Evolutionary conservation across 2,888 invertebrate species (phyloP).

Genomic region (Mimas tiliae): DNA sequence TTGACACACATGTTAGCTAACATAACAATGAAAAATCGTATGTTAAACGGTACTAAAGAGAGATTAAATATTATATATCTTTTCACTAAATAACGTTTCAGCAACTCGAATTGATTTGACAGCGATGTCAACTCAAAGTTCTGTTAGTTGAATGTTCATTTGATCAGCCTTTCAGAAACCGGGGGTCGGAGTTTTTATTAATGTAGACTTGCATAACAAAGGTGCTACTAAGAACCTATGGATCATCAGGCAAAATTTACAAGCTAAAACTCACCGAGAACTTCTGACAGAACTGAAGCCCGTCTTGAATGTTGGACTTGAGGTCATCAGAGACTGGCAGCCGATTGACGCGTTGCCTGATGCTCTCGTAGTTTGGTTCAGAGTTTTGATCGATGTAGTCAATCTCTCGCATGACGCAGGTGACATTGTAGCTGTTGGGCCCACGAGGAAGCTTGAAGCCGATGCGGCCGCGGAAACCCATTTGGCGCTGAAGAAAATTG

Average conservation of each 20-base stretch:
- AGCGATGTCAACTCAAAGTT: too few species aligned
- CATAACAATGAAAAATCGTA: too few species aligned
- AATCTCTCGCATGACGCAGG: conserved; percentile 89
- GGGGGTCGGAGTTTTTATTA: too few species aligned
- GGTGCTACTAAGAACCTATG: too few species aligned
- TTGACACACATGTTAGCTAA: too few species aligned
- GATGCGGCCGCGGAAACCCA: conserved; percentile 86
- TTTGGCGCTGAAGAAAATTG: conserved; percentile 75
- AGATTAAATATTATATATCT: too few species aligned
- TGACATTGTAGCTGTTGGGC: conserved; percentile 84
- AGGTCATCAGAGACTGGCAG: conserved; percentile 86
- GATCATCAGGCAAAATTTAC: too few species aligned
- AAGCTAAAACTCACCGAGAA: conserved; percentile 83
- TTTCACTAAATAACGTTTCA: too few species aligned
- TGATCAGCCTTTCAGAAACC: too few species aligned
- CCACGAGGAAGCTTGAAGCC: conserved; percentile 82
- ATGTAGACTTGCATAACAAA: conserved; percentile 90
- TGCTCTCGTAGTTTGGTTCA: conserved; percentile 87
- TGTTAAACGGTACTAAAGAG: too few species aligned
- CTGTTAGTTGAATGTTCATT: too few species aligned
- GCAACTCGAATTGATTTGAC: too few species aligned
- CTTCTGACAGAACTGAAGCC: conserved; percentile 87
- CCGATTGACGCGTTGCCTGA: conserved; percentile 85
- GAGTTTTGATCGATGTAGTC: conserved; percentile 87
- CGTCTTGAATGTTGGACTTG: conserved; percentile 87